Evolutionary conservation across 1,140 invertebrate species (phyloP).

Genomic region (Holcopasites calliopsidis): DNA sequence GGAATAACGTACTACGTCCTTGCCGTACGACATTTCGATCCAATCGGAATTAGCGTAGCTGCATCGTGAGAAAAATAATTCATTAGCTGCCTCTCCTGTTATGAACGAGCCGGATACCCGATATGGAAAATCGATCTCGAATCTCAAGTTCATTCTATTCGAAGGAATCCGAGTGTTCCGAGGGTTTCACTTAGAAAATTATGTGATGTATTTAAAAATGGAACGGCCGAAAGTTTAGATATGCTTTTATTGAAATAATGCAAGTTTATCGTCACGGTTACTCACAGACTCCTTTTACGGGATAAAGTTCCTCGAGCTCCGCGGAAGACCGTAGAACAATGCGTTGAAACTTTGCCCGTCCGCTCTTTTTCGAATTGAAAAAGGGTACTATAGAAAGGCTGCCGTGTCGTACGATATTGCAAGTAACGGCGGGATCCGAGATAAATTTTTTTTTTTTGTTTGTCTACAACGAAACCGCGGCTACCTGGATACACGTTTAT

Average conservation of each 20-base stretch:
- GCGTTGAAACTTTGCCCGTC: neutral
- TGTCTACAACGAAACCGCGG: neutral
- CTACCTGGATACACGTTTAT: too few species aligned
- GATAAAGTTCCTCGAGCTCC: neutral
- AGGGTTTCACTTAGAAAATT: neutral
- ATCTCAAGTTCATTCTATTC: constrained; percentile 14
- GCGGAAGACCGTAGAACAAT: neutral
- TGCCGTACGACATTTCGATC: constrained; percentile 6
- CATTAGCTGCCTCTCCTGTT: constrained; percentile 8
- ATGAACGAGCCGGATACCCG: neutral
- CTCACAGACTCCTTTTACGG: too few species aligned
- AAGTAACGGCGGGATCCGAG: neutral
- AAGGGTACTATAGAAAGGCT: neutral
- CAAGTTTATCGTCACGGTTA: too few species aligned
- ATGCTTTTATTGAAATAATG: too few species aligned
- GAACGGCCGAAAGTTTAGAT: too few species aligned
- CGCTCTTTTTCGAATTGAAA: neutral
- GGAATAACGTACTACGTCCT: constrained; percentile 32
- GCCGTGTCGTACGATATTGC: too few species aligned
- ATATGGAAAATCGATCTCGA: neutral
- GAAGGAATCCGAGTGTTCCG: neutral
- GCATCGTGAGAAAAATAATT: constrained; percentile 30
- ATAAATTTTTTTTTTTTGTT: neutral
- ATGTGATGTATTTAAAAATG: neutral
- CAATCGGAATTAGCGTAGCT: constrained; percentile 9